Evolutionary conservation across 1,140 invertebrate species (phyloP).

Genomic region (Drosophila ironensis): DNA sequence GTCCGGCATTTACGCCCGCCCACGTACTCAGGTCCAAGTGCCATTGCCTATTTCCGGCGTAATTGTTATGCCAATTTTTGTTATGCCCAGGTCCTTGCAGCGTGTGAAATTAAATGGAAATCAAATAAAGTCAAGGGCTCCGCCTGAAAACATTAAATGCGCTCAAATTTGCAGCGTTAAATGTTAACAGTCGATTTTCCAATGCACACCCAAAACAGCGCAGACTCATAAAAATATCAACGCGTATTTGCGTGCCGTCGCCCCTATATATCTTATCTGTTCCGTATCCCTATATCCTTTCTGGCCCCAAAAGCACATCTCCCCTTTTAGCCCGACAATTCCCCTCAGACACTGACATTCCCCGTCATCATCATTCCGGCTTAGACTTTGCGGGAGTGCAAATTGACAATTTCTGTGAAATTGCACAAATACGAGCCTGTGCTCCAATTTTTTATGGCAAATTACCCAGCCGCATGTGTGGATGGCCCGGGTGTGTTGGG

Average conservation of each 20-base stretch:
- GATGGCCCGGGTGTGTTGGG: neutral
- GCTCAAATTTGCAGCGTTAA: conserved; percentile 74
- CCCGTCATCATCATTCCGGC: conserved; percentile 35
- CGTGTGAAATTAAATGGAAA: conserved; percentile 68
- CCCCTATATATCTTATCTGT: conserved; percentile 18
- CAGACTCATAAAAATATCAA: conserved; percentile 69
- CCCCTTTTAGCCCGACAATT: neutral
- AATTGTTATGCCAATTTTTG: conserved; percentile 76
- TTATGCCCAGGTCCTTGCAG: conserved; percentile 37
- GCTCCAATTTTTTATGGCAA: conserved; percentile 78
- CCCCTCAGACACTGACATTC: conserved; percentile 1
- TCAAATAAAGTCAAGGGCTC: conserved; percentile 57
- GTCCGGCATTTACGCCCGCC: conserved; percentile 12
- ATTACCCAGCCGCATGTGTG: conserved; percentile 65
- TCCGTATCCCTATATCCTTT: no score
- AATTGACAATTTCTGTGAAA: conserved; percentile 79
- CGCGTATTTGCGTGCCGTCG: conserved; percentile 70
- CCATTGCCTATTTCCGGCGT: conserved; percentile 58
- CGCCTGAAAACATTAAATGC: conserved; percentile 59
- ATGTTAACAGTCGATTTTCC: conserved; percentile 76
- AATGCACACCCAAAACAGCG: conserved; percentile 19
- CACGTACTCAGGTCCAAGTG: neutral
- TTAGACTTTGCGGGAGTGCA: conserved; percentile 74
- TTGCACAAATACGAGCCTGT: conserved; percentile 74
- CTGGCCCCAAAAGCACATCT: no score